phyloP scores from a whole-genome alignment of 2,113 vertebrate species.

The Amphiprion ocellaris region DNA sequence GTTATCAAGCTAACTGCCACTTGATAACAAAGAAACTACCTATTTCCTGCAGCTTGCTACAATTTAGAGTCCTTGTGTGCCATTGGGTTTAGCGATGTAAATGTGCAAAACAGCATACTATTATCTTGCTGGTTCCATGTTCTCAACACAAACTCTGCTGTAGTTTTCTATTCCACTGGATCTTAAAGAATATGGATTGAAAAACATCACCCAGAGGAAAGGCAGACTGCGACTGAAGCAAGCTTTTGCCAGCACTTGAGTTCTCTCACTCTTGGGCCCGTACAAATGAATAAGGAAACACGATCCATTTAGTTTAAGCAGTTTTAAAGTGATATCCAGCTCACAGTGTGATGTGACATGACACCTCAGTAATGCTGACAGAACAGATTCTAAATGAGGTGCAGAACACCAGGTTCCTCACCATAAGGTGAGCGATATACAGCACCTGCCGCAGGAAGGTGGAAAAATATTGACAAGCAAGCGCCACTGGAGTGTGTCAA shows the following conservation, averaged over 20 bases:
- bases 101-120: conserved; percentile 16
- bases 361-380: conserved; percentile 54
- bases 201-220: conserved; percentile 6
- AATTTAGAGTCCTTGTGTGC: conserved; percentile 36
- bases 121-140: conserved; percentile 14
- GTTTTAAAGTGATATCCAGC: conserved; percentile 47
- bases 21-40: conserved; percentile 47
- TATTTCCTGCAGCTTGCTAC: conserved; percentile 14
- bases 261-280: conserved; percentile 3
- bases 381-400: conserved; percentile 58
- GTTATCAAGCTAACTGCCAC: conserved; percentile 51
- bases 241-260: conserved; percentile 1
- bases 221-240: not conserved
- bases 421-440: conserved; percentile 39
- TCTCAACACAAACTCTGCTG: conserved; percentile 22
- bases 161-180: conserved; percentile 1
- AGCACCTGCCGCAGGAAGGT: conserved; percentile 42
- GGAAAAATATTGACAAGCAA: conserved; percentile 66
- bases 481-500: conserved; percentile 53
- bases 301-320: conserved; percentile 36
- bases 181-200: not conserved
- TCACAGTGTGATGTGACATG: conserved; percentile 28
- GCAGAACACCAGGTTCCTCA: conserved; percentile 33
- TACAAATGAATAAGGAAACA: conserved; percentile 39
- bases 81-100: conserved; percentile 18